Conservation (phyloP, 2,888 invertebrate species). For the Coelopa pilipes region DNA sequence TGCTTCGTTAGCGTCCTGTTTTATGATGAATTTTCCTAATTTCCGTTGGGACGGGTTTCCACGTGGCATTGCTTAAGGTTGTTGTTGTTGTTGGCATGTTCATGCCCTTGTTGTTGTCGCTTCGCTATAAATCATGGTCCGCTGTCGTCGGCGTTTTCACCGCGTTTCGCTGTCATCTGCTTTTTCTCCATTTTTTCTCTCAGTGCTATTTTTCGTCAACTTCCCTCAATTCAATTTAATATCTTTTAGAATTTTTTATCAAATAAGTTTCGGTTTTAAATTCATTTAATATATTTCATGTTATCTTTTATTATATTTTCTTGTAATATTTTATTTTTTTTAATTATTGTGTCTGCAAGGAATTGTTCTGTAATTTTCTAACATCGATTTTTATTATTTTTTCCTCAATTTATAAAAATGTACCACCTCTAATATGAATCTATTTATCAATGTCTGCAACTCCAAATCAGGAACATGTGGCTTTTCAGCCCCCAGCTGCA, state of each 20-base stretch:
- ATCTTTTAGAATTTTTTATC: too few relatives aligned
- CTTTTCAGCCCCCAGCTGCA: background rate
- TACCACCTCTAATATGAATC: background rate
- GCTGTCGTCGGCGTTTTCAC: background rate
- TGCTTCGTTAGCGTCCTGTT: too few relatives aligned
- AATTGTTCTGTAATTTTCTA: too few relatives aligned
- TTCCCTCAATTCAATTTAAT: slow-evolving; percentile 7
- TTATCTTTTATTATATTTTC: too few relatives aligned
- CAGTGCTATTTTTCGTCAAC: background rate
- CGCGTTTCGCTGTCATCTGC: slow-evolving; percentile 12
- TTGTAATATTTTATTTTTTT: slow-evolving; percentile 1
- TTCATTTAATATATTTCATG: too few relatives aligned
- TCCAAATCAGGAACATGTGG: slow-evolving; percentile 7
- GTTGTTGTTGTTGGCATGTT: too few relatives aligned
- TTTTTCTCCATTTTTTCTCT: slow-evolving; percentile 23
- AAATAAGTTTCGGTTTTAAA: too few relatives aligned
- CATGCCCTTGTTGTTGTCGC: background rate
- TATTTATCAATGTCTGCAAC: background rate
- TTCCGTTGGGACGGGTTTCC: too few relatives aligned
- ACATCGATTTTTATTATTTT: too few relatives aligned
- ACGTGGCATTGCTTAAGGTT: too few relatives aligned
- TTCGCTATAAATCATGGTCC: slow-evolving; percentile 1
- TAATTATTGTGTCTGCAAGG: too few relatives aligned
- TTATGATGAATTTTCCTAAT: too few relatives aligned
- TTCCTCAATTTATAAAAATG: background rate